Evolutionary conservation across 2,113 vertebrate species (phyloP), one percentile per base, ranked within the genome.

Genomic region (Passer montanus): DNA sequence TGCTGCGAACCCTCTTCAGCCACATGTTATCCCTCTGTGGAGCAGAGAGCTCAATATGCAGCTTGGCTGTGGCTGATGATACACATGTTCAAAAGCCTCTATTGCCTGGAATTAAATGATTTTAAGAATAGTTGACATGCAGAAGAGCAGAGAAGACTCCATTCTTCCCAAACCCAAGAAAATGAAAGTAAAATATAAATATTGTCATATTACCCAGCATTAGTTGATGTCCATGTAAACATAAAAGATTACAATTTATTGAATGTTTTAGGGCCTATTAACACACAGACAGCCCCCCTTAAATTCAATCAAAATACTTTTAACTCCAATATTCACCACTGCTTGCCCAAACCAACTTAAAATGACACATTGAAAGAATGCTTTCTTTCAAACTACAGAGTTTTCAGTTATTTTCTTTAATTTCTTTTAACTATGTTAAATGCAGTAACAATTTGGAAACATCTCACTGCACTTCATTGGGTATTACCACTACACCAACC

Each of bases 141-240:
- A 72, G 87, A 78, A 89, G 22, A 68, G 2, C 23, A 75, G 27
- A 33, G 33, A 95, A 90, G 19, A 83, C 13, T 46, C 19, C 19
- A 47, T 62, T 60, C 39, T 85, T 94, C 11, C 28, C 62, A 69
- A 76, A 79, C 11, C 1, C 1, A 3, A 56, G 27, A 87, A 72
- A 87, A 84, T n/a, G 16, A 69, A 92, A 84, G 63, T 35, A 28
- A 94, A 85, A 66, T 46, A 7, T 56, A 75, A 89, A n/a, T 74
- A 77, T 23, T 60, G 15, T 47, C 24, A 75, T 4, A 7, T 78
- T 93, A 75, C 11, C 50, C 59, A 66, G 15, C 24, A 78, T 19
- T 55, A 81, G 27, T 10, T 62, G 28, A 69, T 41, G 22, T 81
- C 63, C 23, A 63, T 12, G 35, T 56, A 64, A 7, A 58, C 11